Percentiles rank a stretch among this genome's conserved stretches.
These are phyloP conservation scores for Samia ricini DNA, from an alignment of 1,140 invertebrate genomes.

Conservation along the genomic window DNA sequence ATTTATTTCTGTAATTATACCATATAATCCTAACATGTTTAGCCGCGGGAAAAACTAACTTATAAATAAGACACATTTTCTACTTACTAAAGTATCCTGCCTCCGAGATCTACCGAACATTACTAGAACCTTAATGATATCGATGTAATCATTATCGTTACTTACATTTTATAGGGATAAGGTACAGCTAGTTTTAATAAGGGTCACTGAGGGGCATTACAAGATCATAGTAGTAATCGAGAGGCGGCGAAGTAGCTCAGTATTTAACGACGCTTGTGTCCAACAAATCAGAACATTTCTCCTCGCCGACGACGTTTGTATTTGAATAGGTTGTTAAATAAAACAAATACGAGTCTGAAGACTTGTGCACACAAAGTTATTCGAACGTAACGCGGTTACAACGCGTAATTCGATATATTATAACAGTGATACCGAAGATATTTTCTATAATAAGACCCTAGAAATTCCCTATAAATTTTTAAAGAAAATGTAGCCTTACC, in stretches of 20 bases:
- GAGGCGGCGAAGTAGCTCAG: constrained; percentile 38
- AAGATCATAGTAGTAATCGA: constrained; percentile 52
- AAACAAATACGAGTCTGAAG: constrained; percentile 5
- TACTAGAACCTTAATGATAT: constrained; percentile 19
- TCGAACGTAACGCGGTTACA: neutral
- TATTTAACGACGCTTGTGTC: constrained; percentile 57
- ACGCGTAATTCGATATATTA: neutral
- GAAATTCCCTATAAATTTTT: too few species aligned
- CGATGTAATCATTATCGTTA: constrained; percentile 58
- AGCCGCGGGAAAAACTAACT: neutral
- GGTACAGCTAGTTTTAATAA: constrained; percentile 60
- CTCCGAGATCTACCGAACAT: neutral
- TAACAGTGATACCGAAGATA: too few species aligned
- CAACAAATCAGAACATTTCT: constrained; percentile 29
- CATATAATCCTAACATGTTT: too few species aligned
- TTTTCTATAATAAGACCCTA: too few species aligned
- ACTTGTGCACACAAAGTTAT: neutral
- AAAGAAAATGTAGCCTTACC: too few species aligned
- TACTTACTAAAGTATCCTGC: neutral
- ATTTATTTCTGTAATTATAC: too few species aligned
- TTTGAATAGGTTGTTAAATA: constrained; percentile 27
- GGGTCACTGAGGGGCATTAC: constrained; percentile 61
- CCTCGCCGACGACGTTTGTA: constrained; percentile 27
- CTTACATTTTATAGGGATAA: constrained; percentile 46
- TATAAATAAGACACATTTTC: neutral